Evolutionary conservation across 1,140 invertebrate genomes (phyloP).

Genomic region (Linepithema humile): DNA sequence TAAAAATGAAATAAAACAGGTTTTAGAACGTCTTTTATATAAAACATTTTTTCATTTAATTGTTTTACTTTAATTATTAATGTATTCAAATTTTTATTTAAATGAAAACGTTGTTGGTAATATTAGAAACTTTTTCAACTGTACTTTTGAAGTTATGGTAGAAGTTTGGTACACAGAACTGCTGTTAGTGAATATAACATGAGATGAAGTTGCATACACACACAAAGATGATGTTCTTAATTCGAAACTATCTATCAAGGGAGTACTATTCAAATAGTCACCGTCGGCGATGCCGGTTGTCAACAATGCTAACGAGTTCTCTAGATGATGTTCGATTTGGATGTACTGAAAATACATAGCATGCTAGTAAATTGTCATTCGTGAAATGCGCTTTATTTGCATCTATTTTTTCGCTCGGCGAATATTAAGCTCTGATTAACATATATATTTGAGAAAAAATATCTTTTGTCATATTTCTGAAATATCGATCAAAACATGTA

Average conservation of each 20-base stretch:
- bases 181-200: background rate
- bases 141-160: background rate
- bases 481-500: no score
- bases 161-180: background rate
- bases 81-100: background rate
- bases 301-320: slow-evolving; percentile 61
- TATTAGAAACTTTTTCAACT: background rate
- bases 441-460: no score
- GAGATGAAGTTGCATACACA: background rate
- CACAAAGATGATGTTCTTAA: slow-evolving; percentile 2
- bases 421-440: background rate
- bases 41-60: no score
- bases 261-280: slow-evolving; percentile 57
- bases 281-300: slow-evolving; percentile 47
- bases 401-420: background rate
- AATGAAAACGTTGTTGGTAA: background rate
- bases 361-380: background rate
- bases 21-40: no score
- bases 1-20: no score
- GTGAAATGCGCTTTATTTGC: background rate
- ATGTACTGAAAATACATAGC: slow-evolving; percentile 58
- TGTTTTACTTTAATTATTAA: no score
- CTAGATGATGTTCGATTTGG: slow-evolving; percentile 65
- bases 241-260: slow-evolving; percentile 57
- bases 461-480: no score